These are phyloP conservation scores for Sander lucioperca DNA, from an alignment of 2,113 vertebrate species.

Conservation along the genomic window DNA sequence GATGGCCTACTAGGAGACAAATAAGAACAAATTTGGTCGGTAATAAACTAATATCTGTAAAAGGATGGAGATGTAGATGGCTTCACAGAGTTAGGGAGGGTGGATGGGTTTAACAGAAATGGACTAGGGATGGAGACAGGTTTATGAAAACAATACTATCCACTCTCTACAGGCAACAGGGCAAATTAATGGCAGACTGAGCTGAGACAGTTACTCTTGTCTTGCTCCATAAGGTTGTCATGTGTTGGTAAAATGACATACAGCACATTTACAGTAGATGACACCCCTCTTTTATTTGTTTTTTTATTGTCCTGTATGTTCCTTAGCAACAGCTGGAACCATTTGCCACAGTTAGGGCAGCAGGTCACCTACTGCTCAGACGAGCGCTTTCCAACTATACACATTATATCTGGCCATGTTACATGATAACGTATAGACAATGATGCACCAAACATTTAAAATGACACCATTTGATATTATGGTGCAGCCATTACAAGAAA, in stretches of 20 bases:
- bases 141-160: background rate
- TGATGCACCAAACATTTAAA: background rate
- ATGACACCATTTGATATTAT: background rate
- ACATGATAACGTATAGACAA: background rate
- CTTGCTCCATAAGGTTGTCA: background rate
- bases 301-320: background rate
- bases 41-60: background rate
- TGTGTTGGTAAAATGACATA: background rate
- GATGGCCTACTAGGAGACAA: background rate
- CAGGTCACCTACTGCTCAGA: background rate
- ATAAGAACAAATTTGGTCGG: background rate
- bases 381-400: background rate
- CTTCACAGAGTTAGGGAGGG: background rate
- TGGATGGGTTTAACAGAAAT: background rate
- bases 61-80: background rate
- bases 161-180: background rate
- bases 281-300: background rate
- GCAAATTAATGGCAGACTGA: background rate
- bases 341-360: background rate
- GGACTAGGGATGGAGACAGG: background rate
- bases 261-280: background rate
- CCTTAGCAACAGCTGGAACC: background rate
- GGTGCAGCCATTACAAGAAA: background rate
- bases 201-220: background rate
- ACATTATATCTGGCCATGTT: background rate